A percentile compares a stretch with the other conserved stretches of the same genome.
Conservation (phyloP, 2,888 invertebrate genomes). For the Siphlonurus alternatus region DNA sequence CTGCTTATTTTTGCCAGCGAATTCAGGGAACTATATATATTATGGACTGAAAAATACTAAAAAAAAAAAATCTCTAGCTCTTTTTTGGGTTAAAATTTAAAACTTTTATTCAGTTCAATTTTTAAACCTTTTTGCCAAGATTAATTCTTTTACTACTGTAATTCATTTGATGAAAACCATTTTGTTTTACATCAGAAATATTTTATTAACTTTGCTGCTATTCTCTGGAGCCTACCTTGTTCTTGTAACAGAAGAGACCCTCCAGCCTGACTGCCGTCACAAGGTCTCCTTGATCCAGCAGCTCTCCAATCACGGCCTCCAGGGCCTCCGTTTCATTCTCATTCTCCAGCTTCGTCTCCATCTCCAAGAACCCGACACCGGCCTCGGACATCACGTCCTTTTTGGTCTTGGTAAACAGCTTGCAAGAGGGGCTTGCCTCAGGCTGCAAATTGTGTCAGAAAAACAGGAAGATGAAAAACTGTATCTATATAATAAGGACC, state of each 20-base stretch:
- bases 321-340: constrained; percentile 18
- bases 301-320: constrained; percentile 29
- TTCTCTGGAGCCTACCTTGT: too few relatives aligned
- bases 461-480: too few relatives aligned
- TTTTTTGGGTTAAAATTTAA: neutral
- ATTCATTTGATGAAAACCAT: too few relatives aligned
- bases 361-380: neutral
- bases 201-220: too few relatives aligned
- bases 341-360: constrained; percentile 16
- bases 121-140: too few relatives aligned
- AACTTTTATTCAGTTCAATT: too few relatives aligned
- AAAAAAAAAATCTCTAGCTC: neutral
- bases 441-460: neutral
- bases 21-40: too few relatives aligned
- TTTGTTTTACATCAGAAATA: too few relatives aligned
- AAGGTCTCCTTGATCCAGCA: constrained; percentile 38
- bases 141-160: too few relatives aligned
- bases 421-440: neutral
- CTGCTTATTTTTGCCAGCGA: too few relatives aligned
- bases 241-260: constrained; percentile 21
- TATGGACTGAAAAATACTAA: too few relatives aligned
- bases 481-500: too few relatives aligned
- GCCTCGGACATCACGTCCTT: neutral
- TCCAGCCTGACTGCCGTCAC: constrained; percentile 41
- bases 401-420: neutral